Percentiles rank a stretch among this genome's conserved stretches.
Conservation (phyloP, 30 jellyfish, hydroid and myxozoan species). For the Pseudorhiza aurosa region DNA sequence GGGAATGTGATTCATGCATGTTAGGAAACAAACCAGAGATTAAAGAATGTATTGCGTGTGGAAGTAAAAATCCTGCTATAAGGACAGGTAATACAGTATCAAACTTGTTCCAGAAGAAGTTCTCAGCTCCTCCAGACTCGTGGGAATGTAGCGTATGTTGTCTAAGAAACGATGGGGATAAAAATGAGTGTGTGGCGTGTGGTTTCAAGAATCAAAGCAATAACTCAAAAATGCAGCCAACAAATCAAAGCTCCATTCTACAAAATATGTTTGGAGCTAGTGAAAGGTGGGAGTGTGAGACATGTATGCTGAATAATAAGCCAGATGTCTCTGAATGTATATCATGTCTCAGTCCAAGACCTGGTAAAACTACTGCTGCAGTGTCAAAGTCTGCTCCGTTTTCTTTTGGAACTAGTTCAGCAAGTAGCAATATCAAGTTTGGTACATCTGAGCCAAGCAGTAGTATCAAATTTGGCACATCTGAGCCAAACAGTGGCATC, state of each 20-base stretch:
- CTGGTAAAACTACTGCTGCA: constrained; percentile 42
- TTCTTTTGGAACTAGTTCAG: not conserved
- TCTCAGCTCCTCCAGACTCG: constrained; percentile 12
- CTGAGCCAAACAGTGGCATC: not conserved
- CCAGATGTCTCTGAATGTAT: constrained; percentile 49
- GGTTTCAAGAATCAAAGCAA: constrained; percentile 25
- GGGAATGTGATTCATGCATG: constrained; percentile 84
- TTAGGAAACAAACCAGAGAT: constrained; percentile 20
- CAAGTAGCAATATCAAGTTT: not conserved
- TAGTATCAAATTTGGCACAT: not conserved
- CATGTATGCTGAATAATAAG: constrained; percentile 67
- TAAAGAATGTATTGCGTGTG: constrained; percentile 67
- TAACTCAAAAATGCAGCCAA: not conserved
- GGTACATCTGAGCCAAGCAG: not conserved
- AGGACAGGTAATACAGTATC: not conserved
- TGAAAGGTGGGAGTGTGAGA: constrained; percentile 80
- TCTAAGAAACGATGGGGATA: constrained; percentile 19
- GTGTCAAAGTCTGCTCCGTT: not conserved
- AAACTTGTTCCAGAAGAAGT: not conserved
- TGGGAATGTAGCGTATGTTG: constrained; percentile 78
- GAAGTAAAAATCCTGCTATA: not conserved
- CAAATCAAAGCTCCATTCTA: not conserved
- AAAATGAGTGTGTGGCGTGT: constrained; percentile 66
- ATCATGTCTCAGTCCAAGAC: constrained; percentile 65
- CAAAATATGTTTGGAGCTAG: constrained; percentile 37